phyloP scores from a whole-genome alignment of 2,113 vertebrate genomes.

The Prionailurus bengalensis region DNA sequence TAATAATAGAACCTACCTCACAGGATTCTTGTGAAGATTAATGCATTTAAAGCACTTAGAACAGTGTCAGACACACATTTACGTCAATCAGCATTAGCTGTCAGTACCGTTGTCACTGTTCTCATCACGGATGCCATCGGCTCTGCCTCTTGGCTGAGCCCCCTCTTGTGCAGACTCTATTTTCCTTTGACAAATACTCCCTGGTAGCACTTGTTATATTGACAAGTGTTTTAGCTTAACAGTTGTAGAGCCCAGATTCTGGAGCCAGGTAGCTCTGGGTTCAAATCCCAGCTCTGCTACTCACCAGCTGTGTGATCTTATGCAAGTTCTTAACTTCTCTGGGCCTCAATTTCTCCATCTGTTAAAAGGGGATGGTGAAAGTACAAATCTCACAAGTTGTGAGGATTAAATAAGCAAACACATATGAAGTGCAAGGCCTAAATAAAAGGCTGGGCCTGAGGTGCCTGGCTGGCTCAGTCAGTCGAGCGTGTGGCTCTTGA shows the following conservation, averaged over 20 bases:
- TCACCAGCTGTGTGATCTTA: background rate
- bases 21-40: background rate
- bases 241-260: background rate
- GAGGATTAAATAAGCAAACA: background rate
- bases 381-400: background rate
- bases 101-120: rapidly evolving
- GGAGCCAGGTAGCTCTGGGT: background rate
- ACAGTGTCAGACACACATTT: rapidly evolving
- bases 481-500: background rate
- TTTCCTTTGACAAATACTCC: background rate
- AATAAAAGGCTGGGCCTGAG: background rate
- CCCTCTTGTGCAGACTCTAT: rapidly evolving
- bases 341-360: background rate
- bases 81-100: rapidly evolving
- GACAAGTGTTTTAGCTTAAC: background rate
- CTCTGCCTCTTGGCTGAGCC: background rate
- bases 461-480: background rate
- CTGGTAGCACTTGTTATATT: background rate
- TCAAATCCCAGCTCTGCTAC: background rate
- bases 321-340: background rate
- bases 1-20: background rate
- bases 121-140: background rate
- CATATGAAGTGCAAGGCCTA: rapidly evolving
- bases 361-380: background rate
- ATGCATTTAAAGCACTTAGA: background rate